These are phyloP conservation scores for Ageneiosus marmoratus DNA, from an alignment of 2,113 vertebrate species.

Conservation along the genomic window DNA sequence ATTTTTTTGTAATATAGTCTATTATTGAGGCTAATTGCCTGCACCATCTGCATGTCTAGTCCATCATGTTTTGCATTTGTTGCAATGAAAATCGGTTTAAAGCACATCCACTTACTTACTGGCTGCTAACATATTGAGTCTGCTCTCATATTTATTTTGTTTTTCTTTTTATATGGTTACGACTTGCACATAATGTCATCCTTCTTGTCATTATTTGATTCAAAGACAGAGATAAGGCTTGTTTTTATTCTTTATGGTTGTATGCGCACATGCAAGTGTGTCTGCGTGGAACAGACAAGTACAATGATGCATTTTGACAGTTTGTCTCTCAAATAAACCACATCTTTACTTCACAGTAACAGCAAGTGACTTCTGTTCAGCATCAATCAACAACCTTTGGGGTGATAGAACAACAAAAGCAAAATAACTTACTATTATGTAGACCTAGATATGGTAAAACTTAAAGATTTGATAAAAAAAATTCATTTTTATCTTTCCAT, in stretches of 20 bases:
- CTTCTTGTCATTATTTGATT: neutral
- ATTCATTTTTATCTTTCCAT: neutral
- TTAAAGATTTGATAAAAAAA: neutral
- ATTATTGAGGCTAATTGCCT: too few relatives aligned
- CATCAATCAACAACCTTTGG: neutral
- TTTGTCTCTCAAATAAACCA: neutral
- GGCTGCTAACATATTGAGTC: neutral
- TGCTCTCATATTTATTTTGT: neutral
- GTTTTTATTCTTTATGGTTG: neutral
- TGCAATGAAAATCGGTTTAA: neutral
- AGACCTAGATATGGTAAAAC: neutral
- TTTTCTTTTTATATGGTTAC: too few relatives aligned
- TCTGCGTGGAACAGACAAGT: neutral
- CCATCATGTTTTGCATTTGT: too few relatives aligned
- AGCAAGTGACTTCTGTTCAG: neutral
- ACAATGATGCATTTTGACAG: neutral
- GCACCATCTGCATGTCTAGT: too few relatives aligned
- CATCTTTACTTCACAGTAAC: neutral
- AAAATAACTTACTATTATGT: neutral
- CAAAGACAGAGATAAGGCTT: neutral
- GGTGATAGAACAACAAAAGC: neutral
- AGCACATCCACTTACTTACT: neutral
- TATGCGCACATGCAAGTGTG: neutral
- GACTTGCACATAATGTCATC: neutral
- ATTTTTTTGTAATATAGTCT: too few relatives aligned